phyloP scores from a whole-genome alignment of 1,140 invertebrate species.

The Parapsyche elsis region DNA sequence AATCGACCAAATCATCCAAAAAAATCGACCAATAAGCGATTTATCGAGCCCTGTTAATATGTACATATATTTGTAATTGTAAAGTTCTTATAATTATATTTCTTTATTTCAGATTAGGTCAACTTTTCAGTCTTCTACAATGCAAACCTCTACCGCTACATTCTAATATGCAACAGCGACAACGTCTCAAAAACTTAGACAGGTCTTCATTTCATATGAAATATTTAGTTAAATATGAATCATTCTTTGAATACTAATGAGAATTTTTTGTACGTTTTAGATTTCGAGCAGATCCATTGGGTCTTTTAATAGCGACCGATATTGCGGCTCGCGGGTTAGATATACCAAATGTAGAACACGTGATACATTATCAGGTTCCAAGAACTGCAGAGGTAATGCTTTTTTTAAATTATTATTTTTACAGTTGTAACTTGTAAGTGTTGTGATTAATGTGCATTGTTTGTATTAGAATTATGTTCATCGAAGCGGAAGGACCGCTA shows the following conservation, averaged over 20 bases:
- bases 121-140: conserved; percentile 83
- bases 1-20: too few species aligned
- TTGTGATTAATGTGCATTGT: background rate
- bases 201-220: conserved; percentile 62
- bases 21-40: too few species aligned
- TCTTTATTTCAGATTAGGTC: conserved; percentile 73
- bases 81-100: conserved; percentile 5
- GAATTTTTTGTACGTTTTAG: conserved; percentile 59
- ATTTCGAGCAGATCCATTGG: conserved; percentile 81
- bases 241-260: background rate
- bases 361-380: conserved; percentile 98
- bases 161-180: conserved; percentile 95
- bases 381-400: conserved; percentile 85
- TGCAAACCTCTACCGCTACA: conserved; percentile 88
- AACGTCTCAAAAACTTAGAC: conserved; percentile 95
- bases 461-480: conserved; percentile 88
- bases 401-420: conserved; percentile 23
- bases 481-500: conserved; percentile 94
- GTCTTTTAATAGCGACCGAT: conserved; percentile 95
- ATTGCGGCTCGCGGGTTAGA: conserved; percentile 97
- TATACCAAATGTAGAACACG: conserved; percentile 93
- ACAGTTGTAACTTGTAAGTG: too few species aligned
- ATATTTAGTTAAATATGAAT: background rate
- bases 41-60: too few species aligned
- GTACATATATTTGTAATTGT: background rate